Base-by-base conservation (phyloP, 2,113 vertebrate genomes). In the Condylura cristata region DNA sequence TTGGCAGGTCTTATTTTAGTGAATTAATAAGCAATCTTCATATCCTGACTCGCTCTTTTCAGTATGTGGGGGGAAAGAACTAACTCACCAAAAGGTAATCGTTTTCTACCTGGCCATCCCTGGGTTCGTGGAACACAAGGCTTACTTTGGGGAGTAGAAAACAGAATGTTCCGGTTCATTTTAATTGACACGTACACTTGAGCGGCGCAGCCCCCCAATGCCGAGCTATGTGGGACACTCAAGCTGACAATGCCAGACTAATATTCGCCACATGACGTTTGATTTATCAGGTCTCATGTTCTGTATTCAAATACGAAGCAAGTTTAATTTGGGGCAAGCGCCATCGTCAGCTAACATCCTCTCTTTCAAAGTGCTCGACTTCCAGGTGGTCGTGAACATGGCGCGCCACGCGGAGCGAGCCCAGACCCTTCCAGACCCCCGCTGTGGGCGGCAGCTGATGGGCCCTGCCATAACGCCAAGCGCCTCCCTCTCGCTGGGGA, bases 41-140 rank as follows among this genome's bases (percentile, higher is more conserved):
- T 46, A 94, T 70, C 79, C 75, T 96, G 58, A 71, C 12, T 92
- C 53, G 56, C 16, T 87, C 63, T 89, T 93, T 87, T 78, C 26
- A 92, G n/a, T n/a, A 85, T 17, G 39, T 60, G 12, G 24, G 26
- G 17, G 22, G 26, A 22, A 24, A 28, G 5, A 65, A 56, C 44
- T 17, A 63, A 51, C 76, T 96, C 53, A 56, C 22, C 53, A 56
- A 56, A 86, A 94, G 60, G 13, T 22, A 81, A 81, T 86, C 34
- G 87, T 70, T 71, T 92, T 72, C 63, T 91, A 75, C 68, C 18
- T 39, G 74, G 37, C 44, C 37, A 30, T 18, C 92, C 74, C 5
- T n/a, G 2, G 16, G 70, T 74, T 92, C 51, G 88, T 22, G 76
- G 16, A 79, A 58, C 22, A 82, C 6, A 14, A 72, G 44, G 39